Evolutionary conservation across 2,888 invertebrate genomes (phyloP), one percentile per base, ranked within the genome.

Genomic region (Morinoia aosen): DNA sequence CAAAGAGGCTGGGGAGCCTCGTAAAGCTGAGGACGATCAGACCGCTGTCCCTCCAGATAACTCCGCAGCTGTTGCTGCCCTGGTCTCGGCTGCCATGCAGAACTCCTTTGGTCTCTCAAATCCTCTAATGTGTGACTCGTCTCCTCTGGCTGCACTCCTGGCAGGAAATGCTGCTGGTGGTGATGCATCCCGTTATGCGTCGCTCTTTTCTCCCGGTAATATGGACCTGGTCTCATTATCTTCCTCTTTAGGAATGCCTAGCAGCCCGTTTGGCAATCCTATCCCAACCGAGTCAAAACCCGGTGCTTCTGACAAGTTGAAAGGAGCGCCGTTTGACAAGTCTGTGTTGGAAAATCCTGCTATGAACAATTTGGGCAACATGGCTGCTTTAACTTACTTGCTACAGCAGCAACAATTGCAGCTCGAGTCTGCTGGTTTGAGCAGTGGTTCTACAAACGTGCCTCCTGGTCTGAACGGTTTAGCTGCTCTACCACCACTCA

Each of bases 361-460:
- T 12, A 93, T 93, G 93, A 56, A 39, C 57, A 93, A 93, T 33
- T 57, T 93, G 58, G 93, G 93, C 57, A 93, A 93, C 93, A 93
- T 93, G 93, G 93, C 93, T 33, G 93, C 93, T 57, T 33, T 93
- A 33, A 93, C 93, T 33, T 93, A 93, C 58, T 57, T 93, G 33
- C 93, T 93, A 5, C 93, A 93, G 57, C 93, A 93, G 93, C 93
- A 93, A 33, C 93, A 93, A 57, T 48, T 93, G 19, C 93, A 93
- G 57, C 93, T 93, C 4, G 93, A 93, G 33, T 93, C 93, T 33
- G 93, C 93, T 57, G 93, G 93, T 19, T n/a, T 93, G 56, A 57
- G 93, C 56, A 57, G 93, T n/a, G 93, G 93, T 33, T 40, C 90
- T 14, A 48, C 90, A 48, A 57, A 56, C n/a, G 57, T 93, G n/a